Evolutionary conservation across 2,113 vertebrate species (phyloP), one percentile per base, ranked within the genome.

Genomic region (Pseudorasbora parva): DNA sequence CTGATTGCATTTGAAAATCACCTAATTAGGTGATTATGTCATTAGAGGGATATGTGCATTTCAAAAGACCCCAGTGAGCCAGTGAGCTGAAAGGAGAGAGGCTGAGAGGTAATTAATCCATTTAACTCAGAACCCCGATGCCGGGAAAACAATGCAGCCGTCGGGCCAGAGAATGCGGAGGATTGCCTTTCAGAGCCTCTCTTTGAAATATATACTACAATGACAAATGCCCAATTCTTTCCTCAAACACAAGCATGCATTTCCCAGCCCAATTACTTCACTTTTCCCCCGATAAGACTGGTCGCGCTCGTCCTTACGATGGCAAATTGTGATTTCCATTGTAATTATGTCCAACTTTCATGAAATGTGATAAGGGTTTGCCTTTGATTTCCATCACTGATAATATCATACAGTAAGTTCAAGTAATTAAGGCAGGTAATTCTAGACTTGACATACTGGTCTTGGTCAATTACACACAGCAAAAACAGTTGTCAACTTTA

Each of bases 11-110:
- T 94, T 92, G 93, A 95, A 95, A 95, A 92, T 94, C 93, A 91
- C 91, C 95, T 97, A 97, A 98, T 97, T 95, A 97, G 93, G 94
- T 91, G 94, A 97, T 99, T 97, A 98, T 97, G 95, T 96, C 95
- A 96, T 97, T 97, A 96, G 95, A 93, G 90, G 89, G 87, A 91
- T 90, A 91, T 89, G 90, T 74, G 83, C 92, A 92, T 95, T 94
- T 96, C 94, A 95, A 96, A 96, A 94, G 94, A 90, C 89, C 87
- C 91, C 87, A 89, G 90, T 93, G 94, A 94, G 91, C 89, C 92
- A 91, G 92, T 95, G 93, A 94, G 95, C 96, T 95, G 93, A 94
- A 94, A 96, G 93, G 88, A 93, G 94, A 95, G 96, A 96, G 94
- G 87, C 90, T 94, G 94, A 94, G 94, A 96, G 94, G 93, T 95